Conservation (phyloP, 2,113 vertebrate species). For the Ahaetulla prasina region DNA sequence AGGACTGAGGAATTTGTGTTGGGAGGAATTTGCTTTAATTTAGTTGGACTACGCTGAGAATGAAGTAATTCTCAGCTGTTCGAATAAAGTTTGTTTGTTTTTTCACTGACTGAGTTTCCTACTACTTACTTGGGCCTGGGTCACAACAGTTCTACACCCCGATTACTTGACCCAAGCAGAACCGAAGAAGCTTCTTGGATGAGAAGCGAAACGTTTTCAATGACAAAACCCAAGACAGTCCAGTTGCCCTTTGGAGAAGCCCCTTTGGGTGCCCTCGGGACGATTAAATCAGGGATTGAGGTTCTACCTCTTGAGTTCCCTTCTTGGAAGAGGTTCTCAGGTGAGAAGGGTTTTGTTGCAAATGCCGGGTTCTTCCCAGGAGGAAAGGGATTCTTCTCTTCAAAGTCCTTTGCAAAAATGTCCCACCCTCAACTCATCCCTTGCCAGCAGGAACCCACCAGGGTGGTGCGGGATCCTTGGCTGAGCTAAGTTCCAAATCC, state of each 20-base stretch:
- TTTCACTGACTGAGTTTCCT: no score
- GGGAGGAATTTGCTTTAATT: no score
- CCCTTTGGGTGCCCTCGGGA: background rate
- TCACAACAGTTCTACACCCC: no score
- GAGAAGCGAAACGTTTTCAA: background rate
- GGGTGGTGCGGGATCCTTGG: background rate
- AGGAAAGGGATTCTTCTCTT: background rate
- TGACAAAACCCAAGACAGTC: background rate
- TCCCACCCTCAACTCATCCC: background rate
- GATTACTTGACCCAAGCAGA: no score
- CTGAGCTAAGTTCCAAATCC: background rate
- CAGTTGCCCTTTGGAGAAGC: background rate
- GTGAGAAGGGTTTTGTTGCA: background rate
- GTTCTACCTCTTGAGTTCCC: background rate
- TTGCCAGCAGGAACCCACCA: background rate
- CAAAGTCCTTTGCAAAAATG: background rate
- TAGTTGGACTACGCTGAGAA: no score
- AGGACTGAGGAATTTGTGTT: no score
- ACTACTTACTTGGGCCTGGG: no score
- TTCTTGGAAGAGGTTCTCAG: background rate
- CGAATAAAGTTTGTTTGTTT: no score
- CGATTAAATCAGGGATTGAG: background rate
- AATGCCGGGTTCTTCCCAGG: background rate
- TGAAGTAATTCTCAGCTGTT: no score
- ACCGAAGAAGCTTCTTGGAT: background rate